phyloP scores from a whole-genome alignment of 2,113 vertebrate genomes.

The Ctenodactylus gundi region DNA sequence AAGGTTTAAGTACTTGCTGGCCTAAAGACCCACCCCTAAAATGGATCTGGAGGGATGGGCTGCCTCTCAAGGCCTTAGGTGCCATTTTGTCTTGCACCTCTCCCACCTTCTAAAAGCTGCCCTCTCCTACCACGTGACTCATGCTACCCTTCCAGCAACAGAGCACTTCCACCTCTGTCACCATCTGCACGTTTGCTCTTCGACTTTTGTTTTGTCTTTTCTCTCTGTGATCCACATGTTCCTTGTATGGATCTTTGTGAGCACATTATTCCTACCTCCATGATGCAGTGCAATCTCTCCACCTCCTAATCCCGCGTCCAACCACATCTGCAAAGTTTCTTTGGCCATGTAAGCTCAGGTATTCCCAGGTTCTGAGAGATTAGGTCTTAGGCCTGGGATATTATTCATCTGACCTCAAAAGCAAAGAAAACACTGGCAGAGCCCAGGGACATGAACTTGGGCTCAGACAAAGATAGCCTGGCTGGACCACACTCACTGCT shows the following conservation, averaged over 20 bases:
- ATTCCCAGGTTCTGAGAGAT: neutral
- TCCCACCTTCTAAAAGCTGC: neutral
- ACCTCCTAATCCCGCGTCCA: neutral
- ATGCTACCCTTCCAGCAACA: neutral
- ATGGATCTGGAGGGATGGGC: accelerated
- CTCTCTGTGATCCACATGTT: neutral
- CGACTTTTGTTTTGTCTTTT: neutral
- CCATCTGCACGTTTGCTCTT: neutral
- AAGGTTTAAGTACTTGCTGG: too few species aligned
- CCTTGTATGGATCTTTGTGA: neutral
- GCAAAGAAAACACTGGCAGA: neutral
- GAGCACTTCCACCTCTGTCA: neutral
- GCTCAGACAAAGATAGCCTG: neutral
- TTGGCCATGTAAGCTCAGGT: neutral
- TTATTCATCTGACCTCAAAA: neutral
- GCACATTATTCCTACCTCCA: neutral
- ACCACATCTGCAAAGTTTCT: neutral
- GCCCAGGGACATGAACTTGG: neutral
- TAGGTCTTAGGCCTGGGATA: neutral
- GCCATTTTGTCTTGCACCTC: neutral
- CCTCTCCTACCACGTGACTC: neutral
- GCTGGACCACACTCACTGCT: too few species aligned
- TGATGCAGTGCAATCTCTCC: neutral
- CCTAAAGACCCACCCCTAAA: too few species aligned
- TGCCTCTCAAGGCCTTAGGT: neutral